Evolutionary conservation across 1,140 invertebrate species (phyloP).

Genomic region (Bombus ignitus): DNA sequence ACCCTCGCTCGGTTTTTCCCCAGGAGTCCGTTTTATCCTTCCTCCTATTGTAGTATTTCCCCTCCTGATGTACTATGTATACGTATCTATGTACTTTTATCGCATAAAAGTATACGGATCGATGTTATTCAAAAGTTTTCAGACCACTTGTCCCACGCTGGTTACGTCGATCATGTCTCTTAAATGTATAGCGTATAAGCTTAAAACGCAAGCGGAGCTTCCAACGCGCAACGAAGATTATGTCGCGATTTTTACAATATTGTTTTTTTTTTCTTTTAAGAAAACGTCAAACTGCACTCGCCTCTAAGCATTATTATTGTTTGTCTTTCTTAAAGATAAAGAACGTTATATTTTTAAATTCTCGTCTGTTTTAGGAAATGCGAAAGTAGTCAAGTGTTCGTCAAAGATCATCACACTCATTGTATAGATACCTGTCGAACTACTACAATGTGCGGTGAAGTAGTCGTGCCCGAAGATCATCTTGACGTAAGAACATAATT

Average conservation of each 20-base stretch:
- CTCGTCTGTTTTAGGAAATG: slow-evolving; percentile 86
- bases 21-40: slow-evolving; percentile 8
- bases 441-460: slow-evolving; percentile 96
- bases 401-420: slow-evolving; percentile 91
- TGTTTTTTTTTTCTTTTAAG: no score
- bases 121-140: neutral
- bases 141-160: neutral
- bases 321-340: no score
- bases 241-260: no score
- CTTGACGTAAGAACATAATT: slow-evolving; percentile 89
- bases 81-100: neutral
- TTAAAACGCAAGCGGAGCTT: neutral
- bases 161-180: neutral
- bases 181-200: no score
- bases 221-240: no score
- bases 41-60: neutral
- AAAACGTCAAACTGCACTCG: no score
- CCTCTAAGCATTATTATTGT: no score
- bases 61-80: neutral
- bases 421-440: slow-evolving; percentile 94
- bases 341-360: neutral
- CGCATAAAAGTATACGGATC: neutral
- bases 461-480: slow-evolving; percentile 94
- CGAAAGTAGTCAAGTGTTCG: slow-evolving; percentile 91
- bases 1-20: neutral